Base-by-base conservation (phyloP, 2,888 invertebrate genomes). In the Tenthredo mesomela region DNA sequence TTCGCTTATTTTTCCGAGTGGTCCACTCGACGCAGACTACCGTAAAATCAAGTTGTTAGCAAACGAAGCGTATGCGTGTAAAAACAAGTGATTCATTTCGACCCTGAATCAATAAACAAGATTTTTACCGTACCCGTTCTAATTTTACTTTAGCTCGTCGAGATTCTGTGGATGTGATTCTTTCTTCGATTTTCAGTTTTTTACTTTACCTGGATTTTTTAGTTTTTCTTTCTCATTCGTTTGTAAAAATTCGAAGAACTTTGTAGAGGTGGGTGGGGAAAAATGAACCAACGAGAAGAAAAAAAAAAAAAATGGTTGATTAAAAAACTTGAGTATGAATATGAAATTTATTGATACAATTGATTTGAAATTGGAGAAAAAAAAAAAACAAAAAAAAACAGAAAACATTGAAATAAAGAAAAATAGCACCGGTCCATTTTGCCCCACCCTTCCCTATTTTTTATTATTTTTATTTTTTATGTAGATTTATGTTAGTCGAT, bases 11-110 rank as follows among this genome's bases (percentile, higher is more conserved):
- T 77, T 33, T 33, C 54, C 5, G 77, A 77, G 18, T 15, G 50
- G 18, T 40, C 33, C 47, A 77, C 75, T 47, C 50, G 50, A 50
- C 75, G 9, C 58, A 58, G 40, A 21, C 37, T 54, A 78, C 9
- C 54, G 40, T 78, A 58, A 58, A 80, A 80, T 80, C 58, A 80
- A 61, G 80, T 80, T 61, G 58, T 40, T 21, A 21, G 58, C 58
- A 78, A 78, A 78, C 61, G 61, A 61, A 47, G 37, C 40, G 78
- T 25, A 29, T 77, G 25, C 33, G 54, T 33, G 25, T 54, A 25
- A 54, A 77, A 50, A 40, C 50, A 78, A 78, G 21, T 78, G 78
- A 58, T 78, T 78, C 58, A 78, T 58, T 78, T n/a, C 78, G 58
- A 12, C 21, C 2, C 15, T 40, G 58, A 54, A 61, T 78, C 78